Percentiles rank a stretch among this genome's conserved stretches.
Evolutionary conservation across 2,797 vertebrate species (phyloP).

Genomic region (Phoebastria nigripes): DNA sequence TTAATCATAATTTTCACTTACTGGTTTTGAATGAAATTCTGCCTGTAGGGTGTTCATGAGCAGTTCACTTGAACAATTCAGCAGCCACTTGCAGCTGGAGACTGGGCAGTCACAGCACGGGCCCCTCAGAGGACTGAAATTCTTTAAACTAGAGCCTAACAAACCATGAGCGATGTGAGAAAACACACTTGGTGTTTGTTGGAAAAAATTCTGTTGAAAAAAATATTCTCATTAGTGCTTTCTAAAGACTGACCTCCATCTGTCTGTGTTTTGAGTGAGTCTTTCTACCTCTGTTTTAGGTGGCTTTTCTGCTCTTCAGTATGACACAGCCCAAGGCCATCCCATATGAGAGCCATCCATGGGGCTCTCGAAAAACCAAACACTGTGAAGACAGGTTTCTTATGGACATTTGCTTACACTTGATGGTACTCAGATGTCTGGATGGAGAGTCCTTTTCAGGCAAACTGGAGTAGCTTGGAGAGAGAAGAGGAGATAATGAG

Average conservation of each 20-base stretch:
- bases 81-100: background rate
- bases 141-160: background rate
- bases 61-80: background rate
- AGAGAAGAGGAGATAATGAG: background rate
- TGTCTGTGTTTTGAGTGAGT: background rate
- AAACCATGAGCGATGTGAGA: background rate
- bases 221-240: background rate
- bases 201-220: background rate
- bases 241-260: background rate
- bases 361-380: background rate
- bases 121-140: background rate
- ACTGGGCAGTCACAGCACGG: background rate
- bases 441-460: background rate
- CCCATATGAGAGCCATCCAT: background rate
- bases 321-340: background rate
- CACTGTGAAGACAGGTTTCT: background rate
- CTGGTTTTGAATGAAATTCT: background rate
- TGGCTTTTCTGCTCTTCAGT: background rate
- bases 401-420: background rate
- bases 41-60: background rate
- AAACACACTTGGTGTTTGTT: background rate
- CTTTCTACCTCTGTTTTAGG: background rate
- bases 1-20: constrained; percentile 60
- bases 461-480: background rate
- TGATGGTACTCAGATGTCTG: background rate